Evolutionary conservation across 1,140 invertebrate species (phyloP).

Genomic region (Drosophila aff.): DNA sequence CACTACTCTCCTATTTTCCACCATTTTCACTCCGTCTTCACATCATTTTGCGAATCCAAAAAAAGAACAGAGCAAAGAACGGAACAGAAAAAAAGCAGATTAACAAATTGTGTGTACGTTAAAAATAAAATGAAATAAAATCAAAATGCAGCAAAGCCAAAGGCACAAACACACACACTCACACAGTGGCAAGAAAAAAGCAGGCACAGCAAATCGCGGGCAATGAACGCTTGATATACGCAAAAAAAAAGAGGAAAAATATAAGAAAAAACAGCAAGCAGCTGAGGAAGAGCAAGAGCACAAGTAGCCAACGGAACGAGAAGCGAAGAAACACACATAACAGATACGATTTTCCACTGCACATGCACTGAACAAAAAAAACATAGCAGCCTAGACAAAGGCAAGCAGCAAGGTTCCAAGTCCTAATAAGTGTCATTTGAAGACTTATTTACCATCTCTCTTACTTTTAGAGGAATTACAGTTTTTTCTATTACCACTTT

Average conservation of each 20-base stretch:
- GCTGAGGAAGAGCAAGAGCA: constrained; percentile 18
- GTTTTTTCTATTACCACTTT: too few species aligned
- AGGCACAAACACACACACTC: constrained; percentile 8
- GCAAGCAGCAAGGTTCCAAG: not conserved
- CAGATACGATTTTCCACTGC: constrained; percentile 50
- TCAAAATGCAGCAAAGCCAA: constrained; percentile 63
- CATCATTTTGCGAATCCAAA: constrained; percentile 49
- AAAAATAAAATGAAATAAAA: constrained; percentile 69
- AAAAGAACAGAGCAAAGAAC: constrained; percentile 27
- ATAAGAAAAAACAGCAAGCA: constrained; percentile 28
- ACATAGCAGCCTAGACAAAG: not conserved
- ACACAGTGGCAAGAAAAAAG: constrained; percentile 23
- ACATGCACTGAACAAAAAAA: constrained; percentile 27
- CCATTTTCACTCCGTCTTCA: not conserved
- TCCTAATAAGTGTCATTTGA: too few species aligned
- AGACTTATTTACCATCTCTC: not conserved
- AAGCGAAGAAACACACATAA: constrained; percentile 51
- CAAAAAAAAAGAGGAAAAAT: constrained; percentile 60
- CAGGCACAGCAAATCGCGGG: constrained; percentile 57
- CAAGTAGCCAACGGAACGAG: constrained; percentile 63
- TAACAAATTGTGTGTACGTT: constrained; percentile 70
- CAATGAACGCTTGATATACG: constrained; percentile 81
- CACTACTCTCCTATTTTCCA: not conserved
- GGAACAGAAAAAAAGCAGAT: constrained; percentile 44
- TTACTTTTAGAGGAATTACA: not conserved